These are phyloP conservation scores for Silurus aristotelis DNA, from an alignment of 2,797 vertebrate species.

Conservation along the genomic window DNA sequence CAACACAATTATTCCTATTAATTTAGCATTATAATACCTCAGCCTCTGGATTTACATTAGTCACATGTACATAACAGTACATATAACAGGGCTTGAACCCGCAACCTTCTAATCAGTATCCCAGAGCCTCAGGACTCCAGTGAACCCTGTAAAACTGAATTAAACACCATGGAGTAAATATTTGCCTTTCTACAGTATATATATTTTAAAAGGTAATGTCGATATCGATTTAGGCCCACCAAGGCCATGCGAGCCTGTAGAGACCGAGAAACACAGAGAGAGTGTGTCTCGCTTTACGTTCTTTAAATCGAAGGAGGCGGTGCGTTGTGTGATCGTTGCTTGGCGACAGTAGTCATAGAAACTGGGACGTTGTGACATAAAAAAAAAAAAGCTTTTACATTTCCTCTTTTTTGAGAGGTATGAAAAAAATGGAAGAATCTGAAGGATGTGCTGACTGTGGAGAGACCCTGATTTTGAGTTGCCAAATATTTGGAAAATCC, in stretches of 20 bases:
- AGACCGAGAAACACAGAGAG: neutral
- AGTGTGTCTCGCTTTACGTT: neutral
- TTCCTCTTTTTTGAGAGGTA: slow-evolving; percentile 22
- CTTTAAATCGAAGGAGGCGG: slow-evolving; percentile 31
- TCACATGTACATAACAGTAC: too few relatives aligned
- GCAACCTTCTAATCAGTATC: too few relatives aligned
- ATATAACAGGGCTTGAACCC: too few relatives aligned
- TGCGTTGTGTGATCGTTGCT: slow-evolving; percentile 44
- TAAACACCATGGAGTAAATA: neutral
- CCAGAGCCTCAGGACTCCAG: neutral
- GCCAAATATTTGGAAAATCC: neutral
- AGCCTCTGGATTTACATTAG: too few relatives aligned
- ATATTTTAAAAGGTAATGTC: neutral
- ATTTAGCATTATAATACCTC: too few relatives aligned
- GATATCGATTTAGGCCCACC: neutral
- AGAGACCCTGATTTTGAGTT: neutral
- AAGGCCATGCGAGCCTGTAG: neutral
- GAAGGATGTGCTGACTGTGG: neutral
- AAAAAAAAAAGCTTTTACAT: slow-evolving; percentile 25
- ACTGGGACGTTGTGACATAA: slow-evolving; percentile 44
- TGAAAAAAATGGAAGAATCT: neutral
- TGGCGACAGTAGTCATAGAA: slow-evolving; percentile 51
- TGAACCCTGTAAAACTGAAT: neutral
- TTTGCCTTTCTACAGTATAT: neutral
- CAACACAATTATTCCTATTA: too few relatives aligned